Conservation (phyloP, 2,888 invertebrate species). For the Urechis unicinctus region DNA sequence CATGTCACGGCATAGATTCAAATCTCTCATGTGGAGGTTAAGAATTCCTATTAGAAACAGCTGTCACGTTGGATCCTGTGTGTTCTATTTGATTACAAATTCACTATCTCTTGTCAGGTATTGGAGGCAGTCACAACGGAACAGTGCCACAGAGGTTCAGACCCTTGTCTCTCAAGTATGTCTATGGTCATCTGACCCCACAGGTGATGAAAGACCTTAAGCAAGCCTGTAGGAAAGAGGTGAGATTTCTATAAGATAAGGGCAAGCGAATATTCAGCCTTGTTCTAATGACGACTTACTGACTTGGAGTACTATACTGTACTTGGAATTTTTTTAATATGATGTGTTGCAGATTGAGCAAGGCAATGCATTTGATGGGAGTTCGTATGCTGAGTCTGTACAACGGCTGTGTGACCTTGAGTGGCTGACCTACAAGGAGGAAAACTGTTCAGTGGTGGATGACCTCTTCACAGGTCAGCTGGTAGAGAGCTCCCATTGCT, state of each 20-base stretch:
- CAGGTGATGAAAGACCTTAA: constrained; percentile 33
- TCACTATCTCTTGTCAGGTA: no score
- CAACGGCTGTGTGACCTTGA: constrained; percentile 45
- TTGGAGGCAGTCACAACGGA: no score
- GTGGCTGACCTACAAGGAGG: constrained; percentile 45
- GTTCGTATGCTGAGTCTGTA: constrained; percentile 40
- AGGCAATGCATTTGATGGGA: constrained; percentile 37
- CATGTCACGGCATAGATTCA: no score
- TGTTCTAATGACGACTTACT: no score
- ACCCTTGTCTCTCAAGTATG: constrained; percentile 38
- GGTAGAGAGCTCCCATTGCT: constrained; percentile 39
- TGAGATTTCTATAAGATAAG: constrained; percentile 8
- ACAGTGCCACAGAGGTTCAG: no score
- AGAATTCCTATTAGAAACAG: no score
- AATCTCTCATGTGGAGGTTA: no score
- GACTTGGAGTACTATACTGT: no score
- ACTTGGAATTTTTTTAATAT: no score
- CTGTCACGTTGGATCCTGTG: no score
- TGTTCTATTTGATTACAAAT: no score
- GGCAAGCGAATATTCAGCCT: no score
- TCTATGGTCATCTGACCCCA: constrained; percentile 41
- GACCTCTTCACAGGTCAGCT: constrained; percentile 44
- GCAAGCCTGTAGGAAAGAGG: constrained; percentile 36
- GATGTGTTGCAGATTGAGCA: constrained; percentile 36
- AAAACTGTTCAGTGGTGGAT: constrained; percentile 38